These are phyloP conservation scores for Mesocricetus auratus DNA, from an alignment of 2,113 vertebrate genomes.

Conservation along the genomic window DNA sequence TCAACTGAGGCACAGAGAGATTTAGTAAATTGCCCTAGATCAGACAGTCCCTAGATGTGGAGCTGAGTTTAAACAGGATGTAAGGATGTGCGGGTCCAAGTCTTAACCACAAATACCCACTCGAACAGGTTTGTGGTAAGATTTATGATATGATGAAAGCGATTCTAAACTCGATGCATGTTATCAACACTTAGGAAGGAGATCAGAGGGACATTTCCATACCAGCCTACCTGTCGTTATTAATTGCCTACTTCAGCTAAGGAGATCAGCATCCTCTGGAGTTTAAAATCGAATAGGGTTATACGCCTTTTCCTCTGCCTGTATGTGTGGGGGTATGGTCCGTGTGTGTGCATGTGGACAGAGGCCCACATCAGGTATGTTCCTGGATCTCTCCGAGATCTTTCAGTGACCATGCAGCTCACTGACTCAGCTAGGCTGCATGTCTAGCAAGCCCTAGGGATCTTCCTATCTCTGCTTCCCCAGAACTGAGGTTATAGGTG, in stretches of 20 bases:
- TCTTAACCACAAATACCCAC: conserved; percentile 35
- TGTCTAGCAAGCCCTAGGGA: background rate
- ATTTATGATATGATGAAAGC: conserved; percentile 32
- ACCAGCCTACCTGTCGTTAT: background rate
- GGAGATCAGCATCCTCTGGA: background rate
- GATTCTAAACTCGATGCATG: background rate
- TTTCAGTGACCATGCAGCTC: background rate
- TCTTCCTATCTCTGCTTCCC: background rate
- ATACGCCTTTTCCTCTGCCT: background rate
- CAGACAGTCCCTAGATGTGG: background rate
- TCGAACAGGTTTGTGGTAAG: background rate
- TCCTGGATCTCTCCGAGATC: background rate
- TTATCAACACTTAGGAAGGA: conserved; percentile 26
- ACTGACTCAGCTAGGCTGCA: background rate
- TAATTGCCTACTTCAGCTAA: background rate
- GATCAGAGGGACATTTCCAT: background rate
- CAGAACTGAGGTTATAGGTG: background rate
- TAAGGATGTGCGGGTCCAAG: background rate
- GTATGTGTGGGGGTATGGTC: background rate
- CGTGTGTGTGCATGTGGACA: background rate
- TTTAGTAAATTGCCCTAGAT: conserved; percentile 20
- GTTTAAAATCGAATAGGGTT: background rate
- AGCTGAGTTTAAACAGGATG: conserved; percentile 39
- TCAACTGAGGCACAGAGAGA: conserved; percentile 39
- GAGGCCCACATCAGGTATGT: background rate